Conservation (phyloP, 2,797 vertebrate genomes). For the Neosilurus mollespiculum region DNA sequence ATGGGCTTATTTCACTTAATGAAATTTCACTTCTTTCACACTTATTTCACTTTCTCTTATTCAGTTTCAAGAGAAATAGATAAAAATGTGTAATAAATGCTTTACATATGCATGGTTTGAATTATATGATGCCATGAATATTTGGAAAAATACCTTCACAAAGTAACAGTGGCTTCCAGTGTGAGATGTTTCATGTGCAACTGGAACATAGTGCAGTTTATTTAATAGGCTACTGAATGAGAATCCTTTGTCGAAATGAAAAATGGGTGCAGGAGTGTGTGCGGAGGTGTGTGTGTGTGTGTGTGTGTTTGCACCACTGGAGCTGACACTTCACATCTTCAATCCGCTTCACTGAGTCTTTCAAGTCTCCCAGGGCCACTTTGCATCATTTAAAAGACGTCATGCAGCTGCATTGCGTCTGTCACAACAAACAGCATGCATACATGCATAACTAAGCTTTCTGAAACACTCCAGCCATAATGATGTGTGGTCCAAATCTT, state of each 20-base stretch:
- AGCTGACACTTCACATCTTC: slow-evolving; percentile 27
- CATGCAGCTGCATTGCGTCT: slow-evolving; percentile 29
- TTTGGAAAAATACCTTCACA: background rate
- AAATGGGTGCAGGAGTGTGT: background rate
- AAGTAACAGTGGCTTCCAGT: background rate
- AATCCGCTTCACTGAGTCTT: slow-evolving; percentile 35
- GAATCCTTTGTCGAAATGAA: background rate
- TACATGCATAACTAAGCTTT: slow-evolving; percentile 23
- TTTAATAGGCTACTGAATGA: slow-evolving; percentile 11
- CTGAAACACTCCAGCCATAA: slow-evolving; percentile 11
- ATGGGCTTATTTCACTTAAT: background rate
- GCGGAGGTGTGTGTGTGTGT: background rate
- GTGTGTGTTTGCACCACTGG: slow-evolving; percentile 1
- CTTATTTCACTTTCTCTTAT: too few species aligned
- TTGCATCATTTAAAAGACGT: slow-evolving; percentile 36
- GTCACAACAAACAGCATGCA: slow-evolving; percentile 36
- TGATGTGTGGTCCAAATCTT: slow-evolving; percentile 7
- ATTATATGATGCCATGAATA: background rate
- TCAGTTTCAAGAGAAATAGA: background rate
- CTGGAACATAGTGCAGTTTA: slow-evolving; percentile 2
- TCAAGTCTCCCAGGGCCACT: slow-evolving; percentile 32
- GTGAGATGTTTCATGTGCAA: background rate
- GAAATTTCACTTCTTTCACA: too few species aligned
- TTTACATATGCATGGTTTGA: background rate
- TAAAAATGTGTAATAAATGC: background rate